Percentiles rank a stretch among this genome's conserved stretches.
Evolutionary conservation across 1,140 invertebrate genomes (phyloP).

Genomic region (Agraylea sexmaculata): DNA sequence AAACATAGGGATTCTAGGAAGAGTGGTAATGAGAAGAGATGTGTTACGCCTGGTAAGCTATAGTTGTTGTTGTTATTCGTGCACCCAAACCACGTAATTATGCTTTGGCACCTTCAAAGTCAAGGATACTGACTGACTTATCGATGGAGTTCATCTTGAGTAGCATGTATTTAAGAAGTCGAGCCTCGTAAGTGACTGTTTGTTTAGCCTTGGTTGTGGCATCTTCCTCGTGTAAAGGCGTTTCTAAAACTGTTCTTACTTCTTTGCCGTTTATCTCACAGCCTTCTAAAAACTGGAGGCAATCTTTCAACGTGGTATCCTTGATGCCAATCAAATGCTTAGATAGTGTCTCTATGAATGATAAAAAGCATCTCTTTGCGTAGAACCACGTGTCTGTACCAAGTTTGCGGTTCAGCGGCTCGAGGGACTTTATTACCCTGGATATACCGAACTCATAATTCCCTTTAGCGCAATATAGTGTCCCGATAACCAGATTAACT

Average conservation of each 20-base stretch:
- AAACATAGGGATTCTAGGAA: constrained; percentile 47
- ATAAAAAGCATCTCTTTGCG: constrained; percentile 88
- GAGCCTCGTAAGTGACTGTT: constrained; percentile 86
- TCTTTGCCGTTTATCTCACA: constrained; percentile 81
- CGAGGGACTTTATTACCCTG: constrained; percentile 90
- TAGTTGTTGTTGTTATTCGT: background rate
- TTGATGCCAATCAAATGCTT: constrained; percentile 85
- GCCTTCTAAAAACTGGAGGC: constrained; percentile 83
- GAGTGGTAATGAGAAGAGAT: constrained; percentile 30
- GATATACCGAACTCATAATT: constrained; percentile 99
- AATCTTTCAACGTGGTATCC: constrained; percentile 82
- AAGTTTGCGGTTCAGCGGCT: constrained; percentile 91
- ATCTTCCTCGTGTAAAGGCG: constrained; percentile 63
- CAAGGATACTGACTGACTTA: constrained; percentile 36
- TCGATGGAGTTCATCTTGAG: constrained; percentile 52
- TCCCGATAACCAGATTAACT: constrained; percentile 98
- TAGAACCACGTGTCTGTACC: constrained; percentile 97
- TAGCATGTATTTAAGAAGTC: constrained; percentile 74
- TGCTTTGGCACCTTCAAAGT: constrained; percentile 40
- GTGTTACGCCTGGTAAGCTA: constrained; percentile 29
- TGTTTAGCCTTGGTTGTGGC: constrained; percentile 67
- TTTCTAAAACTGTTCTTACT: constrained; percentile 73
- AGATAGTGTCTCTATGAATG: constrained; percentile 81
- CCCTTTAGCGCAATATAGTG: constrained; percentile 95
- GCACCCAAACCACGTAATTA: background rate